Base-by-base conservation (phyloP, 2,888 invertebrate genomes). In the Rhopalosiphum nymphaeae region DNA sequence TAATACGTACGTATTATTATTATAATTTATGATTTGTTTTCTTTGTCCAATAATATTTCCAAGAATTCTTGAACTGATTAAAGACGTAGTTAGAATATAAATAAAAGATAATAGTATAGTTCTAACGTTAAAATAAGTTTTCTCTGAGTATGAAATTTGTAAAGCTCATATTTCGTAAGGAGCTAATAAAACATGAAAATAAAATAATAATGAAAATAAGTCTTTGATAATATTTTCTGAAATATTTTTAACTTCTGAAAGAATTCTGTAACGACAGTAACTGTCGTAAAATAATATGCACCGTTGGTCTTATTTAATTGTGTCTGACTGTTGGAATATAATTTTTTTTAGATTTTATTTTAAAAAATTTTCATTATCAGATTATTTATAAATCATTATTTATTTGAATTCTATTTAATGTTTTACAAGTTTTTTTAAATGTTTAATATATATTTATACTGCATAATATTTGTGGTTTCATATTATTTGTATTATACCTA, bases 311-410 rank as follows among this genome's bases (percentile, higher is more conserved):
- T 78, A 9, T 78, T 78, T 36, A 78, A 21, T 78, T 78, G 36
- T 36, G 9, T 36, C 78, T 36, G 78, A 36, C 36, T 78, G 16
- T 78, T 78, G 16, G 36, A 36, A 21, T 78, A 21, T 36, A 36
- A 36, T 67, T 67, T 67, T 67, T 67, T 67, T 67, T 67, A n/a
- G n/a, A 67, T 67, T 36, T 78, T 36, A 78, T 78, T 78, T 78
- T 78, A 21, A 21, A 36, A 78, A 21, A 36, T 7, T 78, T 36
- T 36, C 9, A 78, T 78, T 36, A 36, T 21, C 78, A 78, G 36
- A 78, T 21, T 78, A 36, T 36, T 78, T 36, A 78, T 36, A 7
- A 78, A 78, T 67, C 36, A 67, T 67, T 67, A n/a, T 67, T 67
- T 36, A 67, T n/a, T n/a, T 61, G 11, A 36, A n/a, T 67, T 7